Evolutionary conservation across 2,113 vertebrate genomes (phyloP).

Genomic region (Atractosteus spatula): DNA sequence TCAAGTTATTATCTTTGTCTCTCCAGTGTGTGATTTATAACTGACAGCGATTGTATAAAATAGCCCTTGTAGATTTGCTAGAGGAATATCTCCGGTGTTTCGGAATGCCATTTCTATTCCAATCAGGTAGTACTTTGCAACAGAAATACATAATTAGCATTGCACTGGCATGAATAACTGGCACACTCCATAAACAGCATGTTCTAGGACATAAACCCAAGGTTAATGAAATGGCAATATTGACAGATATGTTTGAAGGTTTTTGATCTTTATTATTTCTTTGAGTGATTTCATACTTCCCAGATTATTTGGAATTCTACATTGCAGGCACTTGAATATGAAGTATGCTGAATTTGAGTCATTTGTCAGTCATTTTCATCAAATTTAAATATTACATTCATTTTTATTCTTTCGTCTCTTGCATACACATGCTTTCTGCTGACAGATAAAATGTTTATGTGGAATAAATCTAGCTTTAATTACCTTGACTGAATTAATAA

Average conservation of each 20-base stretch:
- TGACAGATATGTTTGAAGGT: slow-evolving; percentile 10
- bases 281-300: not conserved
- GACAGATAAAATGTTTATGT: slow-evolving; percentile 16
- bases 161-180: not conserved
- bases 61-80: slow-evolving; percentile 4
- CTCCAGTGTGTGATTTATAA: slow-evolving; percentile 6
- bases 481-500: slow-evolving; percentile 36
- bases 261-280: not conserved
- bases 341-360: not conserved
- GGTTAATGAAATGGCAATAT: slow-evolving; percentile 18
- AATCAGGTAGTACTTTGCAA: not conserved
- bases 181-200: not conserved
- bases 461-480: slow-evolving; percentile 30
- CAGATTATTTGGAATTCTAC: not conserved
- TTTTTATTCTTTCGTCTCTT: slow-evolving; percentile 1
- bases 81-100: not conserved
- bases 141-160: slow-evolving; percentile 6
- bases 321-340: not conserved
- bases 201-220: slow-evolving; percentile 3
- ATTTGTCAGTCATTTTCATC: slow-evolving; percentile 24
- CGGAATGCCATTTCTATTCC: slow-evolving; percentile 6
- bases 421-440: slow-evolving; percentile 6
- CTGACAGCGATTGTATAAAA: slow-evolving; percentile 14
- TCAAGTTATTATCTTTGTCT: slow-evolving; percentile 11
- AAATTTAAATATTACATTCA: not conserved